Percentiles rank a stretch among this genome's conserved stretches.
These are phyloP conservation scores for Polydrusus tereticollis DNA, from an alignment of 2,888 invertebrate genomes.

Conservation along the genomic window DNA sequence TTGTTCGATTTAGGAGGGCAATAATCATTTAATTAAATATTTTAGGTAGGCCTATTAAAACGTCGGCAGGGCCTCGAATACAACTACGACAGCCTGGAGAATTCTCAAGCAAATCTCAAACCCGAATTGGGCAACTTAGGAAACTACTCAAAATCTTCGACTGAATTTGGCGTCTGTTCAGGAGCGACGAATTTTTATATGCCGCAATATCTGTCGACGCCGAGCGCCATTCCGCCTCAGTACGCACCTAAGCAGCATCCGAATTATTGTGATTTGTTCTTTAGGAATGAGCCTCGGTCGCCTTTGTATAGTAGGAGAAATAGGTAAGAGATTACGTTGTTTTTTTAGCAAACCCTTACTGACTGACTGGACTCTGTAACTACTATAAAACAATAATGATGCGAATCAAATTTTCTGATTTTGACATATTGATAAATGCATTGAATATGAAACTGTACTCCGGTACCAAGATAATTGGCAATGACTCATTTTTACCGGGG, in stretches of 20 bases:
- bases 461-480: too few relatives aligned
- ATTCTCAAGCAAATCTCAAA: conserved; percentile 41
- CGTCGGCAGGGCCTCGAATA: conserved; percentile 58
- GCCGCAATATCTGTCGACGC: conserved; percentile 59
- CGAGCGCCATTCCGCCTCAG: conserved; percentile 60
- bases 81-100: conserved; percentile 55
- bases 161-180: conserved; percentile 58
- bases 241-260: conserved; percentile 60
- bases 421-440: too few relatives aligned
- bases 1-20: too few relatives aligned
- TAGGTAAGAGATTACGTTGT: conserved; percentile 40
- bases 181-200: conserved; percentile 57
- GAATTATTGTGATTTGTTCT: conserved; percentile 60
- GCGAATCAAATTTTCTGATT: too few relatives aligned
- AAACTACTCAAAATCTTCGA: conserved; percentile 37
- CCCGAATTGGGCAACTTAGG: conserved; percentile 34
- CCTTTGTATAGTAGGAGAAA: conserved; percentile 59
- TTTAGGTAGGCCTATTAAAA: conserved; percentile 57
- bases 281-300: conserved; percentile 57
- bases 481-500: too few relatives aligned
- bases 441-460: too few relatives aligned
- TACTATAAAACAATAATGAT: too few relatives aligned
- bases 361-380: too few relatives aligned
- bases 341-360: not conserved
- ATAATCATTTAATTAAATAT: not conserved